phyloP scores from a whole-genome alignment of 2,113 vertebrate genomes.

The Jaculus jaculus region DNA sequence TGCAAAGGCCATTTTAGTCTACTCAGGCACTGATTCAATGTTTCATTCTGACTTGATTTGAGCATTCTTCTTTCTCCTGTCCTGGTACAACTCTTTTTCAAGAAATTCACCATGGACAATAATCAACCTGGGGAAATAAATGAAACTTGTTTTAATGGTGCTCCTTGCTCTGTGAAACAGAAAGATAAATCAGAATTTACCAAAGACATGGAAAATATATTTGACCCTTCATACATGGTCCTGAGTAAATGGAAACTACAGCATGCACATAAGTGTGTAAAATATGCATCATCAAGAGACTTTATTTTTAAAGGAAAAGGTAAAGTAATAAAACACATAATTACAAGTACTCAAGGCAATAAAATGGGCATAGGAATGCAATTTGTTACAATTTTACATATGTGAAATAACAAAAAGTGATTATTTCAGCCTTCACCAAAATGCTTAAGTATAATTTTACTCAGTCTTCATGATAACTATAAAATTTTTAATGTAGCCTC shows the following conservation, averaged over 20 bases:
- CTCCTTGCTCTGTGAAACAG: conserved; percentile 3
- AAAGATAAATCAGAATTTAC: conserved; percentile 50
- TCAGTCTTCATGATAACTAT: conserved; percentile 26
- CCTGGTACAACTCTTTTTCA: conserved; percentile 50
- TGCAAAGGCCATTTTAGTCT: conserved; percentile 43
- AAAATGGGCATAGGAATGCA: not conserved
- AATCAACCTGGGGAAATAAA: conserved; percentile 61
- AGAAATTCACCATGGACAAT: conserved; percentile 52
- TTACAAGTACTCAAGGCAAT: not conserved
- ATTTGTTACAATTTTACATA: conserved; percentile 21
- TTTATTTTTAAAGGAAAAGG: not conserved
- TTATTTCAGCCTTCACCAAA: not conserved
- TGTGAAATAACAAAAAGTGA: not conserved
- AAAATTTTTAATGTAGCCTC: not conserved
- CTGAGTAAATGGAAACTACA: conserved; percentile 40
- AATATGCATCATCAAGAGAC: not conserved
- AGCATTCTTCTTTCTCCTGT: conserved; percentile 55
- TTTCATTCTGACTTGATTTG: conserved; percentile 59
- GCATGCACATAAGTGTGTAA: not conserved
- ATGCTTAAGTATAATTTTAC: not conserved
- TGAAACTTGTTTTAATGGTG: conserved; percentile 29
- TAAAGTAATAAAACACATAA: conserved; percentile 25
- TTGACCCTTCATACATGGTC: conserved; percentile 25
- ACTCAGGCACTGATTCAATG: conserved; percentile 32
- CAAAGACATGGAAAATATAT: conserved; percentile 41